phyloP scores from a whole-genome alignment of 1,140 invertebrate species.

The Condylostylus longicornis region DNA sequence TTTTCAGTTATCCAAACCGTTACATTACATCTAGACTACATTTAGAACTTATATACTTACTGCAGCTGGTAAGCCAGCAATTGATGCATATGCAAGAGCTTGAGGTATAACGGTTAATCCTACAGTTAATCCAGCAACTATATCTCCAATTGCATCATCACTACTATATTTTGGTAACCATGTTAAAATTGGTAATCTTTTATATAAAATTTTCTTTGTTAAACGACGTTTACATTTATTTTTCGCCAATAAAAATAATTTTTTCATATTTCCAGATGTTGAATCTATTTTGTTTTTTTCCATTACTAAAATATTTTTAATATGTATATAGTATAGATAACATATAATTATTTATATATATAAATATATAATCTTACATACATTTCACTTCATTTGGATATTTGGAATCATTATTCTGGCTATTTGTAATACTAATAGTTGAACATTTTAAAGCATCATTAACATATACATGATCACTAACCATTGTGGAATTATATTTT shows the following conservation, averaged over 20 bases:
- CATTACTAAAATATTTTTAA: slow-evolving; percentile 14
- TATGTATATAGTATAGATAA: slow-evolving; percentile 17
- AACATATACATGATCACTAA: slow-evolving; percentile 27
- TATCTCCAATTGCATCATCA: slow-evolving; percentile 53
- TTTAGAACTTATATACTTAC: slow-evolving; percentile 12
- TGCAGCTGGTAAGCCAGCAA: slow-evolving; percentile 57
- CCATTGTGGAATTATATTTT: too few relatives aligned
- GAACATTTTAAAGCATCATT: slow-evolving; percentile 29
- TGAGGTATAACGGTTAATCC: slow-evolving; percentile 72
- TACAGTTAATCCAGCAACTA: slow-evolving; percentile 74
- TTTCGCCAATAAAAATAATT: slow-evolving; percentile 10
- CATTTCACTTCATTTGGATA: slow-evolving; percentile 27
- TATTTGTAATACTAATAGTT: slow-evolving; percentile 20
- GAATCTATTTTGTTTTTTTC: background rate
- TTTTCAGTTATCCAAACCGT: background rate
- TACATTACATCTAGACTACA: background rate
- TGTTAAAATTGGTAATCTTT: slow-evolving; percentile 49
- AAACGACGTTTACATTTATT: slow-evolving; percentile 14
- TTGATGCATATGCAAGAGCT: slow-evolving; percentile 66
- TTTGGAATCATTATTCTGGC: slow-evolving; percentile 10
- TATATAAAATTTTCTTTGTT: slow-evolving; percentile 51
- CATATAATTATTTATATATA: background rate
- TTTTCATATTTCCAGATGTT: background rate
- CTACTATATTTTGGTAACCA: slow-evolving; percentile 59
- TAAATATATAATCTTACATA: slow-evolving; percentile 12